Percentiles rank a stretch among this genome's conserved stretches.
These are phyloP conservation scores for Drosophila setosimentum DNA, from an alignment of 2,888 invertebrate species.

Conservation along the genomic window DNA sequence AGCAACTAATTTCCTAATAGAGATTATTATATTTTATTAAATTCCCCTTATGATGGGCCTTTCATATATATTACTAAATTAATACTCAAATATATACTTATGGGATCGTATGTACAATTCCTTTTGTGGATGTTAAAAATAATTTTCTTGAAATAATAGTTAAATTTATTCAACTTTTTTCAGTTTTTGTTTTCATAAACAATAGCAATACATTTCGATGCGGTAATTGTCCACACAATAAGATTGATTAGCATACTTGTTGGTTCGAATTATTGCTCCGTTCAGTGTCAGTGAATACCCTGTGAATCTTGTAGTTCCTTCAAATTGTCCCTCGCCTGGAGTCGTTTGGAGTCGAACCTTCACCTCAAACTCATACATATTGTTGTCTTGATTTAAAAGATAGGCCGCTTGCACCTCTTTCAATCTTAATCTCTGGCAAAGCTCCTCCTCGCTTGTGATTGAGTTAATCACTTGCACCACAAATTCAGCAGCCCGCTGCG, in stretches of 20 bases:
- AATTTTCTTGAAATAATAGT: neutral
- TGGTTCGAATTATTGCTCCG: conserved; percentile 49
- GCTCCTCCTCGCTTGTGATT: neutral
- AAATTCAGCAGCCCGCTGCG: conserved; percentile 39
- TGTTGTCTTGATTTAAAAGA: conserved; percentile 6
- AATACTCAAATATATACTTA: neutral
- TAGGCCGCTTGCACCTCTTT: conserved; percentile 28
- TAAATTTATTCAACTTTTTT: neutral
- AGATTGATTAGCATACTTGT: conserved; percentile 44
- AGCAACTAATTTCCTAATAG: neutral
- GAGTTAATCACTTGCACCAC: conserved; percentile 47
- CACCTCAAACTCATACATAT: conserved; percentile 29
- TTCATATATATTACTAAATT: neutral
- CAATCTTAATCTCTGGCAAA: conserved; percentile 33
- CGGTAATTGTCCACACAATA: conserved; percentile 42
- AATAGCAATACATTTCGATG: conserved; percentile 58
- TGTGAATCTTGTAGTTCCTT: conserved; percentile 33
- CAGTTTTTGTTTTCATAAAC: neutral
- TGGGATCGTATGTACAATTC: neutral
- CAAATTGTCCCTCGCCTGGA: conserved; percentile 54
- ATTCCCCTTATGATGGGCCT: neutral
- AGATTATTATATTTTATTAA: neutral
- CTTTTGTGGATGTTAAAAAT: neutral
- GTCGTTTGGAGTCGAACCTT: conserved; percentile 37
- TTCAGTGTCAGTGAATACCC: conserved; percentile 20